phyloP scores from a whole-genome alignment of 2,888 invertebrate genomes.

The Agonopterix alstromeriana region DNA sequence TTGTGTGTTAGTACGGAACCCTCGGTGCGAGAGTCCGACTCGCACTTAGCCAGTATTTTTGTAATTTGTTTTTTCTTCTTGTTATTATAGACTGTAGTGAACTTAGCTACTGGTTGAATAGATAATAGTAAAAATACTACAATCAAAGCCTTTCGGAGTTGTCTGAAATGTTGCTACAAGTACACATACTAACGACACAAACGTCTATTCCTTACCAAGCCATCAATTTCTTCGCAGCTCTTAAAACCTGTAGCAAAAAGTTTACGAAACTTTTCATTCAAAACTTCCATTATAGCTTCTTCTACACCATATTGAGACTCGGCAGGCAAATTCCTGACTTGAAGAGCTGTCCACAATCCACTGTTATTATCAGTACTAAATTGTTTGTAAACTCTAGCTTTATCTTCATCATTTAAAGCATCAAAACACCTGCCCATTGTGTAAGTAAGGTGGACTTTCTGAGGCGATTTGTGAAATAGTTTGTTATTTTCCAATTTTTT shows the following conservation, averaged over 20 bases:
- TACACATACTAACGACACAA: no score
- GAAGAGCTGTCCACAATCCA: conserved; percentile 36
- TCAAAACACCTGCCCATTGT: conserved; percentile 39
- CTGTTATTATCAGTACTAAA: conserved; percentile 31
- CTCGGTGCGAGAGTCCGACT: no score
- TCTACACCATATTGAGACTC: conserved; percentile 24
- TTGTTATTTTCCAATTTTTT: conserved; percentile 30
- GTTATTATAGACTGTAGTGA: no score
- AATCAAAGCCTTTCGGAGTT: no score
- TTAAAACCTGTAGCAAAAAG: conserved; percentile 6
- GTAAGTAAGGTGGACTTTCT: conserved; percentile 34
- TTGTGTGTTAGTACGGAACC: no score
- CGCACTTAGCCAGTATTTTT: no score
- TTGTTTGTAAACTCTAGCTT: conserved; percentile 31
- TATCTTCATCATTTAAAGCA: conserved; percentile 34
- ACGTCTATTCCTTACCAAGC: conserved; percentile 21
- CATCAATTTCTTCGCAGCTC: conserved; percentile 15
- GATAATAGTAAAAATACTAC: no score
- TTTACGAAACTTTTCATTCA: conserved; percentile 19
- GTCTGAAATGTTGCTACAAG: no score
- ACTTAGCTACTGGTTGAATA: no score
- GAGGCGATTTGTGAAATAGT: conserved; percentile 39
- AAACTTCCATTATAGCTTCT: conserved; percentile 22
- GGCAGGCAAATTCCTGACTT: conserved; percentile 34
- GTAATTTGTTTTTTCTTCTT: no score